phyloP scores from a whole-genome alignment of 1,140 invertebrate species.

The Eurosta solidaginis region DNA sequence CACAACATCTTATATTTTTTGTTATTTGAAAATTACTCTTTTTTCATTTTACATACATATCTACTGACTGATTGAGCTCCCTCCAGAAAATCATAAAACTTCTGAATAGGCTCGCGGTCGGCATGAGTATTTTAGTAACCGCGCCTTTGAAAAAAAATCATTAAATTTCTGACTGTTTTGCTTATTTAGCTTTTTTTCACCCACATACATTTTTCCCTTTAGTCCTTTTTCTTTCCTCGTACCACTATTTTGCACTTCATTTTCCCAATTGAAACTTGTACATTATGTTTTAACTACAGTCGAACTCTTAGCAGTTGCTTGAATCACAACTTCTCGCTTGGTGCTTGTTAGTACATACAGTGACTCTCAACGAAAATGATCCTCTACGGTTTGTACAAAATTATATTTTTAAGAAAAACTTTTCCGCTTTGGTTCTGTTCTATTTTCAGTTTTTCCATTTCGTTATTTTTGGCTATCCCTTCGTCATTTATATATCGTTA shows the following conservation, averaged over 20 bases:
- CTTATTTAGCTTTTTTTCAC: conserved; percentile 9
- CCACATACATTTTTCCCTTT: neutral
- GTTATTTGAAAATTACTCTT: neutral
- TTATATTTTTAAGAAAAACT: too few species aligned
- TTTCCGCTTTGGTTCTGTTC: too few species aligned
- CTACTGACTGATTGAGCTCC: too few species aligned
- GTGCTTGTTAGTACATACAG: too few species aligned
- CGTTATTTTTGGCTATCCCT: too few species aligned
- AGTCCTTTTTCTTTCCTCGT: neutral
- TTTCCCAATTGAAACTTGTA: neutral
- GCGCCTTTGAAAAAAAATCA: neutral
- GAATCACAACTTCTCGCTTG: neutral
- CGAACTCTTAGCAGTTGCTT: neutral
- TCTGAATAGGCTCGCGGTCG: too few species aligned
- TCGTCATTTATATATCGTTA: too few species aligned
- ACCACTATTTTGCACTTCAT: neutral
- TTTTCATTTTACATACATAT: too few species aligned
- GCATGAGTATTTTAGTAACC: neutral
- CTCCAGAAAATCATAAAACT: too few species aligned
- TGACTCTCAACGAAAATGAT: too few species aligned
- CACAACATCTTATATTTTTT: neutral
- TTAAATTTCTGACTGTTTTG: conserved; percentile 25
- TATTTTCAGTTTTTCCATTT: too few species aligned
- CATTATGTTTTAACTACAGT: conserved; percentile 21
- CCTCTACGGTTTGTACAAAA: too few species aligned